A percentile compares a stretch with the other conserved stretches of the same genome.
These are phyloP conservation scores for Glaucidium brasilianum DNA, from an alignment of 2,113 vertebrate genomes.

Conservation along the genomic window DNA sequence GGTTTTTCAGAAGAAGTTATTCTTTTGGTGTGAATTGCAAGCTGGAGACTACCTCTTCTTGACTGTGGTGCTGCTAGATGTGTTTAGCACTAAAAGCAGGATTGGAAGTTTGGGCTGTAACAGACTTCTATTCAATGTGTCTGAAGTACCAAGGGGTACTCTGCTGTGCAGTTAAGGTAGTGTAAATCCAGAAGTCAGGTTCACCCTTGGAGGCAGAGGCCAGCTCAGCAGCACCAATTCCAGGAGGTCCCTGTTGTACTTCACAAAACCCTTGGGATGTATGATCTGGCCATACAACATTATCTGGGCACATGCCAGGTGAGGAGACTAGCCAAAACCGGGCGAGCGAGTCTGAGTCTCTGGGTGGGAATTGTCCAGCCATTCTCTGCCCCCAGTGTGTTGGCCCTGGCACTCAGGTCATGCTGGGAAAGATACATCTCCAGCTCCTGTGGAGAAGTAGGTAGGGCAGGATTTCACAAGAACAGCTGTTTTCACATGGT, in stretches of 20 bases:
- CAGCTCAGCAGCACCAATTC: neutral
- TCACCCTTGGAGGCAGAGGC: neutral
- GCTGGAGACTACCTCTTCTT: neutral
- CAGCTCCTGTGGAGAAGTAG: neutral
- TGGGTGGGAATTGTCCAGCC: neutral
- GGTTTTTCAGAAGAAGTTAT: neutral
- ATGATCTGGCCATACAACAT: neutral
- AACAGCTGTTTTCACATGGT: accelerated
- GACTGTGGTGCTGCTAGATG: accelerated
- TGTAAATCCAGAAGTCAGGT: neutral
- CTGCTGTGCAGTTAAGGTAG: neutral
- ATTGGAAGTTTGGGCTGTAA: neutral
- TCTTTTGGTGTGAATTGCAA: neutral
- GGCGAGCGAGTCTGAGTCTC: neutral
- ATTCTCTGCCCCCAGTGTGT: neutral
- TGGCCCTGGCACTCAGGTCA: neutral
- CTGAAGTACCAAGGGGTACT: neutral
- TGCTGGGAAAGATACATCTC: neutral
- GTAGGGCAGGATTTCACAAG: neutral
- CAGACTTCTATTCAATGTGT: neutral
- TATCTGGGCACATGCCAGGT: accelerated
- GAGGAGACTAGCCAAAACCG: neutral
- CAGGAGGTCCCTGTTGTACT: neutral
- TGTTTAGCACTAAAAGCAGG: neutral
- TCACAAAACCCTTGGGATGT: neutral